A percentile compares a stretch with the other conserved stretches of the same genome.
Evolutionary conservation across 1,140 invertebrate genomes (phyloP).

Genomic region (Drosophila asahinai): DNA sequence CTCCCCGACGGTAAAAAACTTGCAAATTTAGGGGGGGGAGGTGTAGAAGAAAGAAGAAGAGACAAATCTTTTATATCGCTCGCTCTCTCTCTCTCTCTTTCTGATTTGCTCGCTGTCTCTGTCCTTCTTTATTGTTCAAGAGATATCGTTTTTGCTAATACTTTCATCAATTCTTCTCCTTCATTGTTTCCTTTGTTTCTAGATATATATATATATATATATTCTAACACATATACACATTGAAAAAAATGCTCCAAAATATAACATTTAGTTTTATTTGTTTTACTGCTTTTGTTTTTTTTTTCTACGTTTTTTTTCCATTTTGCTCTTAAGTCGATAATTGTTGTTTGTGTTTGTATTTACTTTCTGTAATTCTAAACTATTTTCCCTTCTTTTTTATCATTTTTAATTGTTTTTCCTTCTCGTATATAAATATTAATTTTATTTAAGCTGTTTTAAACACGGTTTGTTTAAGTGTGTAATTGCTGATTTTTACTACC

Average conservation of each 20-base stretch:
- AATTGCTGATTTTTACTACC: constrained; percentile 38
- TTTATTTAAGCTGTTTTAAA: constrained; percentile 41
- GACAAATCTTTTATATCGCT: constrained; percentile 2
- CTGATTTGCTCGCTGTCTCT: constrained; percentile 12
- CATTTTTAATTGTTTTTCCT: constrained; percentile 16
- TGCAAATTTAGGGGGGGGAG: constrained; percentile 10
- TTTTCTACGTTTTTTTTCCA: constrained; percentile 19
- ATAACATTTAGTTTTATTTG: constrained; percentile 69
- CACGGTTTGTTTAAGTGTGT: constrained; percentile 20
- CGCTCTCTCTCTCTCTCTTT: neutral
- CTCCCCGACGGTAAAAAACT: constrained; percentile 26
- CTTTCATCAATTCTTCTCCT: constrained; percentile 40
- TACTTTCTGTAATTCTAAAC: constrained; percentile 21
- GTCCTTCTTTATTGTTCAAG: constrained; percentile 41
- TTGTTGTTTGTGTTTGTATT: constrained; percentile 26
- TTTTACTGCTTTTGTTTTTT: constrained; percentile 25
- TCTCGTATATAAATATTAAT: constrained; percentile 53
- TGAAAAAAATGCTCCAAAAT: constrained; percentile 81
- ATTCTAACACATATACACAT: constrained; percentile 55
- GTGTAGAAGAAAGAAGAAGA: constrained; percentile 10
- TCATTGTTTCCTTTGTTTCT: constrained; percentile 8
- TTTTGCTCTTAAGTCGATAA: constrained; percentile 41
- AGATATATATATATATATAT: constrained; percentile 21
- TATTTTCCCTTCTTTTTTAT: constrained; percentile 2
- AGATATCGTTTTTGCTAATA: constrained; percentile 55